A percentile compares a stretch with the other conserved stretches of the same genome.
Conservation (phyloP, 1,140 invertebrate species). For the Oncopeltus fasciatus region DNA sequence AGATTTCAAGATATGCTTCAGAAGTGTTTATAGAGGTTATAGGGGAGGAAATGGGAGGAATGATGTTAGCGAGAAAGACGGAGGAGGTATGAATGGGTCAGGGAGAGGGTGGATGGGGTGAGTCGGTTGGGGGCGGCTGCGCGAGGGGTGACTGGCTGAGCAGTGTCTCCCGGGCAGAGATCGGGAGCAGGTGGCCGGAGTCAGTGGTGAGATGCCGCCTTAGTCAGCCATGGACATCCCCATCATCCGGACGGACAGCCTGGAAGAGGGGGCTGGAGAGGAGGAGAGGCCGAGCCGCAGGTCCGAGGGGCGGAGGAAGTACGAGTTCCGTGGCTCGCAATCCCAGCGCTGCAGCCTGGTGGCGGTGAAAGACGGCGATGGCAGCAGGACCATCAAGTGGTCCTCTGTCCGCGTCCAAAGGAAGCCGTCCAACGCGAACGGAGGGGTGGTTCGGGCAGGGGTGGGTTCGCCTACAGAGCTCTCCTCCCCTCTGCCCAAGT, state of each 20-base stretch:
- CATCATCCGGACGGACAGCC: conserved; percentile 21
- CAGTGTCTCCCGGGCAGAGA: not conserved
- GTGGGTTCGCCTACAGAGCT: conserved; percentile 11
- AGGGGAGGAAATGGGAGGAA: not conserved
- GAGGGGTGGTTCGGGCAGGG: conserved; percentile 20
- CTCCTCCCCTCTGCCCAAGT: conserved; percentile 1
- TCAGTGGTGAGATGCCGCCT: not conserved
- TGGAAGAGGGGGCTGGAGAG: too few species aligned
- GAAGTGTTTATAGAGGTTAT: too few species aligned
- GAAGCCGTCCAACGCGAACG: conserved; percentile 22
- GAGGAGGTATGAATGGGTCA: not conserved
- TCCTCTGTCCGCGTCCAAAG: conserved; percentile 20
- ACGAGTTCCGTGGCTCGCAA: conserved; percentile 22
- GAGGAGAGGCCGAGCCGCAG: not conserved
- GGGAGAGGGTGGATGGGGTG: not conserved
- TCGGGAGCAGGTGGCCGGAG: not conserved
- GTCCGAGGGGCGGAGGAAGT: conserved; percentile 13
- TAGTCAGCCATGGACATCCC: conserved; percentile 21
- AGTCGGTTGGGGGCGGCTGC: not conserved
- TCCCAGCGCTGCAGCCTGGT: conserved; percentile 22
- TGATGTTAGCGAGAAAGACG: not conserved
- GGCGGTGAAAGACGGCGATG: conserved; percentile 19
- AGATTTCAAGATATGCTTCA: too few species aligned
- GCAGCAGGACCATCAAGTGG: conserved; percentile 22
- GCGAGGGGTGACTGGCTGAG: not conserved